Evolutionary conservation across 2,113 vertebrate species (phyloP), one percentile per base, ranked within the genome.

Genomic region (Ictalurus furcatus): DNA sequence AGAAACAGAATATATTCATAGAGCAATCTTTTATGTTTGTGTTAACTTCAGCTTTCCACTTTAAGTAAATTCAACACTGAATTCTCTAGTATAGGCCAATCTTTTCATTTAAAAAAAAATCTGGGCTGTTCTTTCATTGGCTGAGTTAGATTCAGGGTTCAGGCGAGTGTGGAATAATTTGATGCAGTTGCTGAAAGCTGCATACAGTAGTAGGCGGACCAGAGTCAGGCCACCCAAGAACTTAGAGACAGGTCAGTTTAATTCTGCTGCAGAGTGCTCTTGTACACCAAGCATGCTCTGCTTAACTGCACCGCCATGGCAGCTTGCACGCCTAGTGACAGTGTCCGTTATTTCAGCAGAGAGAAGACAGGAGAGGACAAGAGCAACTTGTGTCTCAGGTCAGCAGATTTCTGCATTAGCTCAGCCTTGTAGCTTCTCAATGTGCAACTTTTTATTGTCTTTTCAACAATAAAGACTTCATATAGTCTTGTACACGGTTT

Each of bases 371-470:
- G 95, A 95, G 95, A 96, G 94, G 94, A 95, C 95, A 95, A 95
- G 93, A 96, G 94, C 96, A 96, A 95, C 96, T 96, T 96, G 95
- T 96, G 94, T 96, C 93, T 96, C 96, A 96, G 96, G 96, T 96
- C 95, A 96, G 96, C 95, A 94, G 94, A 90, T 95, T 94, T 95
- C 93, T 95, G 93, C 94, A 93, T 94, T 94, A 94, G 95, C 94
- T 95, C 93, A 94, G 95, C 95, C 90, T 94, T 88, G 94, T 95
- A 93, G 93, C 94, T 92, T 94, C 92, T 93, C 91, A 80, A 85
- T 88, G 34, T 82, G 84, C 88, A 67, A 87, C 85, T 44, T 54
- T 91, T 85, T 85, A 71, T 71, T 91, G 88, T 87, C 44, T 61
- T 85, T 58, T 89, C 78, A 85, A 69, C 73, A 82, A 63, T 91